phyloP scores from a whole-genome alignment of 2,113 vertebrate species.

The western clawed frog (Xenopus tropicalis) region DNA sequence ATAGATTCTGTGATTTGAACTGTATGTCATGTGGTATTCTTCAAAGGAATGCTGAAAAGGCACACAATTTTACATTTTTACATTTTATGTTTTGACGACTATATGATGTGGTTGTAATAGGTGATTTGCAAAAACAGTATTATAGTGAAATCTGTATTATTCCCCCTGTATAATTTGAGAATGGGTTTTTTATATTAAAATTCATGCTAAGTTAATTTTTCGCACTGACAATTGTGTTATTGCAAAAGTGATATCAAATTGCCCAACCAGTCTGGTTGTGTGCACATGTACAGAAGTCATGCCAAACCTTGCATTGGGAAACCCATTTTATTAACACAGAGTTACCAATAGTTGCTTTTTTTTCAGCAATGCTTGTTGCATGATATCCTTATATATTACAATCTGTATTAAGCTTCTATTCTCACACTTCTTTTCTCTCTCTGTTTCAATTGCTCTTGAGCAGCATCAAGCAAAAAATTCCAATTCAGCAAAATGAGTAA shows the following conservation, averaged over 20 bases:
- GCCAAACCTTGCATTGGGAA: too few species aligned
- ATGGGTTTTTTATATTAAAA: background rate
- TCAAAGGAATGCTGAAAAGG: too few species aligned
- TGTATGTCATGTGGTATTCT: too few species aligned
- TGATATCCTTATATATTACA: conserved; percentile 62
- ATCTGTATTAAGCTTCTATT: conserved; percentile 69
- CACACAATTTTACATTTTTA: too few species aligned
- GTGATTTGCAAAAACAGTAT: too few species aligned
- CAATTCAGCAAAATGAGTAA: conserved; percentile 95
- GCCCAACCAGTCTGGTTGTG: background rate
- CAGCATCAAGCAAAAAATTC: conserved; percentile 99
- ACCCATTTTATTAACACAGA: too few species aligned
- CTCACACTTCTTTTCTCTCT: conserved; percentile 76
- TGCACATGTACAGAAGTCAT: too few species aligned
- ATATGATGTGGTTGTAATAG: too few species aligned
- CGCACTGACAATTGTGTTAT: too few species aligned
- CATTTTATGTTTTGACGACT: too few species aligned
- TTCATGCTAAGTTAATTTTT: background rate
- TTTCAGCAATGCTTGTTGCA: conserved; percentile 61
- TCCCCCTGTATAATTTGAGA: background rate
- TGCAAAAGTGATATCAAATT: background rate
- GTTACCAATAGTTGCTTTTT: conserved; percentile 47
- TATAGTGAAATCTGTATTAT: too few species aligned
- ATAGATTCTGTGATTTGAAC: too few species aligned
- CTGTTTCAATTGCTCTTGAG: conserved; percentile 88